Conservation (phyloP, 2,797 vertebrate genomes). For the Poeciliopsis infans region DNA sequence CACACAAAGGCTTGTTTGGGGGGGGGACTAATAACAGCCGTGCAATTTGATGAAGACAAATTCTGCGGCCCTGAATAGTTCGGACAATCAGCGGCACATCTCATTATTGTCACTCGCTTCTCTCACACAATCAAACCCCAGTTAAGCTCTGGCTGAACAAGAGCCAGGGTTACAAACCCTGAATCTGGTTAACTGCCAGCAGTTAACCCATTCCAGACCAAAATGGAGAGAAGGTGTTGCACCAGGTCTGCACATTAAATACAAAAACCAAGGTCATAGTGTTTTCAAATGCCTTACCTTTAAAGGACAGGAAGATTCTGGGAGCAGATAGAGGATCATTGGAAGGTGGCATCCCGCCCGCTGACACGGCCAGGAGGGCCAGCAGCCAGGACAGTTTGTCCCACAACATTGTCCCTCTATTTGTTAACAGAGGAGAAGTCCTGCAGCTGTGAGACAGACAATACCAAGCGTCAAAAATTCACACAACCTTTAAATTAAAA, state of each 20-base stretch:
- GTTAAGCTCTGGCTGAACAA: conserved; percentile 29
- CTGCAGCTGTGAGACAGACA: conserved; percentile 68
- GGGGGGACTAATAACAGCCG: conserved; percentile 52
- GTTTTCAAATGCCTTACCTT: conserved; percentile 76
- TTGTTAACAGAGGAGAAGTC: conserved; percentile 68
- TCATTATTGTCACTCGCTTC: conserved; percentile 38
- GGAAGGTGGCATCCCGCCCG: conserved; percentile 60
- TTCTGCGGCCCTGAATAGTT: conserved; percentile 50
- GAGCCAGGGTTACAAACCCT: conserved; percentile 25
- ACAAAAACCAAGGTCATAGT: conserved; percentile 30
- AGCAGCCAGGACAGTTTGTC: conserved; percentile 77
- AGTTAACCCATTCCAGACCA: conserved; percentile 38
- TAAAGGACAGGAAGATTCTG: conserved; percentile 85
- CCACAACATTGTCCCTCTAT: conserved; percentile 78
- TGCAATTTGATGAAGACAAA: conserved; percentile 63
- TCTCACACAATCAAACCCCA: conserved; percentile 53
- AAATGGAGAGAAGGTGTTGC: conserved; percentile 6
- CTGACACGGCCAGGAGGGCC: conserved; percentile 77
- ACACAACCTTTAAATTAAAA: conserved; percentile 11
- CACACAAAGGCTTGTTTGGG: conserved; percentile 66
- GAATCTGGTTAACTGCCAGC: conserved; percentile 39
- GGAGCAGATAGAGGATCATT: conserved; percentile 80
- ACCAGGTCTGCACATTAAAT: conserved; percentile 27
- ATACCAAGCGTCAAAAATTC: conserved; percentile 37
- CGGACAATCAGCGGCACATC: conserved; percentile 57